Evolutionary conservation across 1,140 invertebrate genomes (phyloP).

Genomic region (Neomicropteryx cornuta): DNA sequence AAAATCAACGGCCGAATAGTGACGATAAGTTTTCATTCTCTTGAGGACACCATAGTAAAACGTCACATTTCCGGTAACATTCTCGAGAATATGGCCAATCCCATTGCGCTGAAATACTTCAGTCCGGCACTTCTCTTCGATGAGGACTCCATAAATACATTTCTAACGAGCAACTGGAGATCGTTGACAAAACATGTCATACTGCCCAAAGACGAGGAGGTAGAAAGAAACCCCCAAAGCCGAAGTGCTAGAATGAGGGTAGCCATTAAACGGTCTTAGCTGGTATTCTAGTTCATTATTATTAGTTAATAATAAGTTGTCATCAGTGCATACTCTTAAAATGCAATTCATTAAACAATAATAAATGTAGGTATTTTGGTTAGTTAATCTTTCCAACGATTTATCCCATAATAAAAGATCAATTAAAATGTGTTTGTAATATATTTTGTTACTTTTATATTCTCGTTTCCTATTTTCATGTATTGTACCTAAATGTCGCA

Average conservation of each 20-base stretch:
- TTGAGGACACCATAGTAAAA: slow-evolving; percentile 94
- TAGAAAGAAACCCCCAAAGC: slow-evolving; percentile 68
- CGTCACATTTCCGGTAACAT: slow-evolving; percentile 73
- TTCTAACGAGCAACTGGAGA: slow-evolving; percentile 59
- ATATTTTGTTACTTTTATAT: too few relatives aligned
- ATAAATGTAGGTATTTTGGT: too few relatives aligned
- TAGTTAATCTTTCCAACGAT: too few relatives aligned
- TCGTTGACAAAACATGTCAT: slow-evolving; percentile 74
- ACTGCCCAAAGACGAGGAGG: slow-evolving; percentile 58
- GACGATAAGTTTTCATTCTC: slow-evolving; percentile 81
- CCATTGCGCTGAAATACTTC: slow-evolving; percentile 52
- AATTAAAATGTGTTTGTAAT: too few relatives aligned
- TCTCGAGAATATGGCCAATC: slow-evolving; percentile 52
- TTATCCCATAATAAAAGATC: too few relatives aligned
- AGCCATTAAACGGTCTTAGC: slow-evolving; percentile 64
- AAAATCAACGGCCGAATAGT: slow-evolving; percentile 66
- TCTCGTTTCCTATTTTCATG: too few relatives aligned
- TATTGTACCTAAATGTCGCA: too few relatives aligned
- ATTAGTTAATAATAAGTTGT: too few relatives aligned
- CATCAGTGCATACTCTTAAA: too few relatives aligned
- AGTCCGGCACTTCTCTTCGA: slow-evolving; percentile 43
- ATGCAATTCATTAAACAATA: too few relatives aligned
- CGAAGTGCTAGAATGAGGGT: slow-evolving; percentile 82
- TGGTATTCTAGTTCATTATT: too few relatives aligned
- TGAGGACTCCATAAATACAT: slow-evolving; percentile 43